Evolutionary conservation across 2,888 invertebrate genomes (phyloP).

Genomic region (Orthonevra nobilis): DNA sequence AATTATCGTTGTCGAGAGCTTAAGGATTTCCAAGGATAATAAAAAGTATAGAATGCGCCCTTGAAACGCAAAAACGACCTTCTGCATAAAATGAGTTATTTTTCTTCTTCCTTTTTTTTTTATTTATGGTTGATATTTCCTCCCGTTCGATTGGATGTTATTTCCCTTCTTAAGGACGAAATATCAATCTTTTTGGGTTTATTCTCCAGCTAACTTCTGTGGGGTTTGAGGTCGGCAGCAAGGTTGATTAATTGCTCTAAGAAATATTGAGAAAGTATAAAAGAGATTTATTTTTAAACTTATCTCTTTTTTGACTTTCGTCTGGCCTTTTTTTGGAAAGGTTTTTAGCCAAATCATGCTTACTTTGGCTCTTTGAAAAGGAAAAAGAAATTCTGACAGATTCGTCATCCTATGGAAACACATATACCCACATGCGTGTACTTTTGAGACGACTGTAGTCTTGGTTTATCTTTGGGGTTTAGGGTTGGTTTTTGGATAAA

Average conservation of each 20-base stretch:
- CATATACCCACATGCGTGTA: no score
- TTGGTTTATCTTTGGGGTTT: no score
- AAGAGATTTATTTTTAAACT: slow-evolving; percentile 22
- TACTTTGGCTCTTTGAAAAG: no score
- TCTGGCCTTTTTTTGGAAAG: no score
- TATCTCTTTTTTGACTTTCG: no score
- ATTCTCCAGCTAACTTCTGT: slow-evolving; percentile 3
- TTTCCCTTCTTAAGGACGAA: slow-evolving; percentile 30
- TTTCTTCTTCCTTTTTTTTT: slow-evolving; percentile 6
- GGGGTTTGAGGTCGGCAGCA: slow-evolving; percentile 39
- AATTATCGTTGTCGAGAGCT: no score
- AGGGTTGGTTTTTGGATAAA: no score
- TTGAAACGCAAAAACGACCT: slow-evolving; percentile 41
- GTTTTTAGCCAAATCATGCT: no score
- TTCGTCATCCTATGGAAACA: no score
- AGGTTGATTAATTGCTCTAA: slow-evolving; percentile 43
- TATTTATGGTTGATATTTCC: slow-evolving; percentile 14
- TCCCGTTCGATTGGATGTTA: background rate
- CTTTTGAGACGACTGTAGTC: no score
- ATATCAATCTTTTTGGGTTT: slow-evolving; percentile 32
- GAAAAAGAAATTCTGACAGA: no score
- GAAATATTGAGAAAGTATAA: slow-evolving; percentile 25
- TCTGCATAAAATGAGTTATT: slow-evolving; percentile 9
- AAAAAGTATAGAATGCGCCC: slow-evolving; percentile 3
- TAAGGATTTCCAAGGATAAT: background rate